A percentile compares a stretch with the other conserved stretches of the same genome.
Evolutionary conservation across 2,797 vertebrate species (phyloP).

Genomic region (Cetoscarus ocellatus): DNA sequence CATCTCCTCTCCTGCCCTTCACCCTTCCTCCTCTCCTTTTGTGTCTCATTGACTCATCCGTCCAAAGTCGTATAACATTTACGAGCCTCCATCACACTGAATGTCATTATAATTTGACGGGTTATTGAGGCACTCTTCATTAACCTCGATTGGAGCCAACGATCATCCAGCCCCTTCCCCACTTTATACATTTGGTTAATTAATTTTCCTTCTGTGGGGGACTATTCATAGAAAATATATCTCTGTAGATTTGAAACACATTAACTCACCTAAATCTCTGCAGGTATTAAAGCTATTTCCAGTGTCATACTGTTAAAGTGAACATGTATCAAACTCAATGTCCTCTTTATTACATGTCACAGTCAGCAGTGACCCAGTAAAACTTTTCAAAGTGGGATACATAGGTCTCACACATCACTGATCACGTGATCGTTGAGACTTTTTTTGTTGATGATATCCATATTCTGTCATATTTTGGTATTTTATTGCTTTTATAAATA

Average conservation of each 20-base stretch:
- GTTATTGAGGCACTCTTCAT: conserved; percentile 37
- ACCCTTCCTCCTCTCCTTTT: background rate
- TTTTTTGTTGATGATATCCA: background rate
- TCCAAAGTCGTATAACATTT: conserved; percentile 14
- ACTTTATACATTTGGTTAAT: conserved; percentile 41
- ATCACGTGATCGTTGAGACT: background rate
- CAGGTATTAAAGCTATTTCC: conserved; percentile 59
- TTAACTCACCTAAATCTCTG: conserved; percentile 64
- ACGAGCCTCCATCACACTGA: conserved; percentile 12
- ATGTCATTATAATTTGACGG: conserved; percentile 24
- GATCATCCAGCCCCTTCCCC: conserved; percentile 20
- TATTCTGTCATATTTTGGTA: background rate
- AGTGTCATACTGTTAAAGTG: conserved; percentile 18
- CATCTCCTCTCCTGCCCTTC: too few relatives aligned
- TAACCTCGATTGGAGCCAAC: conserved; percentile 60
- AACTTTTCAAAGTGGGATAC: background rate
- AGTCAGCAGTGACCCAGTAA: conserved; percentile 57
- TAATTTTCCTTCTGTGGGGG: conserved; percentile 57
- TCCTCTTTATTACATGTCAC: conserved; percentile 46
- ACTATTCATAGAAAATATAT: conserved; percentile 65
- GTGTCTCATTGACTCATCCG: conserved; percentile 8
- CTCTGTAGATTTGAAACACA: conserved; percentile 64
- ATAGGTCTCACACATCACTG: too few relatives aligned
- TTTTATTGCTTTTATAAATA: background rate
- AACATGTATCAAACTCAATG: background rate